Conservation (phyloP, 2,888 invertebrate species). For the Crioceris asparagi region DNA sequence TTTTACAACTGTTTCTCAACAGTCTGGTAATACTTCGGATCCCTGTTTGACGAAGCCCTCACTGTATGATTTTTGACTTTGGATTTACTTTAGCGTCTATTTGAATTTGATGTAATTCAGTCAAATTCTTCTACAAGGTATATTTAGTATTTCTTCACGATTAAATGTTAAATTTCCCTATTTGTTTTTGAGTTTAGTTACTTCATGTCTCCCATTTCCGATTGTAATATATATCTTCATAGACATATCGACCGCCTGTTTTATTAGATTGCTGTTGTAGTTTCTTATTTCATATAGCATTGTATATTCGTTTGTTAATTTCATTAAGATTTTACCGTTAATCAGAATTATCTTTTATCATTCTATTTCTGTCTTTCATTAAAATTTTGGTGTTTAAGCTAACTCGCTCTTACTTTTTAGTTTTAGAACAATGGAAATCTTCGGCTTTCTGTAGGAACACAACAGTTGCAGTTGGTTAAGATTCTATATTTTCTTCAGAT, state of each 20-base stretch:
- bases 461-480: background rate
- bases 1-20: background rate
- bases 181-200: slow-evolving; percentile 3
- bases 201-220: slow-evolving; percentile 1
- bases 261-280: slow-evolving; percentile 2
- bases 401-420: background rate
- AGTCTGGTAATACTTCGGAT: background rate
- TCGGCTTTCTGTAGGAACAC: background rate
- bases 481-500: slow-evolving; percentile 1
- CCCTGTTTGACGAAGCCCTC: background rate
- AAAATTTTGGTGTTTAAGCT: slow-evolving; percentile 2
- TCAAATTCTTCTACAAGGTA: slow-evolving; percentile 1
- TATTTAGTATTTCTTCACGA: slow-evolving; percentile 1
- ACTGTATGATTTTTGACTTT: background rate
- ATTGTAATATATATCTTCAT: slow-evolving; percentile 1
- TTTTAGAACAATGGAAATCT: slow-evolving; percentile 1
- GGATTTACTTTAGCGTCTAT: background rate
- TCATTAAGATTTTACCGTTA: background rate
- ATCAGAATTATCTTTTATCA: slow-evolving; percentile 1
- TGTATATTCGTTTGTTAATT: background rate
- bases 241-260: background rate
- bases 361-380: background rate
- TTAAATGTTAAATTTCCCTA: slow-evolving; percentile 3
- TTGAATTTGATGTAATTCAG: slow-evolving; percentile 1
- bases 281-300: background rate